A percentile compares a stretch with the other conserved stretches of the same genome.
Conservation (phyloP, 2,113 vertebrate genomes). For the Oncorhynchus masou region DNA sequence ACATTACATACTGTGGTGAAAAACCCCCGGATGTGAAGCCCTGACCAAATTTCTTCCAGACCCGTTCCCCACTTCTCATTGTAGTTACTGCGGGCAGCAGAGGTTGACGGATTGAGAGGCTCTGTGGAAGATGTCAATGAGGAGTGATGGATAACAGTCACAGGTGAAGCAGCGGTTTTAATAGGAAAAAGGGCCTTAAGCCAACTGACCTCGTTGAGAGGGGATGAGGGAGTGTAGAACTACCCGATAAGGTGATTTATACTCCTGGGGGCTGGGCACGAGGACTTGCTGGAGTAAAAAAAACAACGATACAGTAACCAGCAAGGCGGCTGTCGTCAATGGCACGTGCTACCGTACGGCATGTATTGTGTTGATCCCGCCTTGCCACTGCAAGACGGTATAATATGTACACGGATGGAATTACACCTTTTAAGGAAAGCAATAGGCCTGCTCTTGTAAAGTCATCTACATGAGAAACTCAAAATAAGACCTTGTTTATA, state of each 20-base stretch:
- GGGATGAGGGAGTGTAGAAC: background rate
- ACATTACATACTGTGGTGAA: background rate
- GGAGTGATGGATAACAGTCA: background rate
- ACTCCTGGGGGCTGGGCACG: background rate
- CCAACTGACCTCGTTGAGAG: background rate
- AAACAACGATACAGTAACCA: background rate
- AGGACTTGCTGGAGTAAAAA: background rate
- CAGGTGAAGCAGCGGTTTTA: background rate
- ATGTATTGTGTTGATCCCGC: background rate
- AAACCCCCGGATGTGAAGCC: background rate
- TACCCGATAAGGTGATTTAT: background rate
- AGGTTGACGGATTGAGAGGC: too few relatives aligned
- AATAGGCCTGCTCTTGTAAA: too few relatives aligned
- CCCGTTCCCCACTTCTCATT: background rate
- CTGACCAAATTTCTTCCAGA: conserved; percentile 32
- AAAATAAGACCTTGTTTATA: background rate
- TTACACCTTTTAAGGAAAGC: too few relatives aligned
- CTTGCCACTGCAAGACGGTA: background rate
- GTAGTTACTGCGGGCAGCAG: too few relatives aligned
- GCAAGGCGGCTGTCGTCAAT: background rate
- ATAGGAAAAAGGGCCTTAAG: background rate
- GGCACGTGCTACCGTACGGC: background rate
- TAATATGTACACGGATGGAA: background rate
- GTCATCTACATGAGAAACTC: too few relatives aligned
- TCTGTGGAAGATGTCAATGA: background rate